These are phyloP conservation scores for Actinostola sp. DNA, from an alignment of 92 coral and sea anemone genomes.

Conservation along the genomic window DNA sequence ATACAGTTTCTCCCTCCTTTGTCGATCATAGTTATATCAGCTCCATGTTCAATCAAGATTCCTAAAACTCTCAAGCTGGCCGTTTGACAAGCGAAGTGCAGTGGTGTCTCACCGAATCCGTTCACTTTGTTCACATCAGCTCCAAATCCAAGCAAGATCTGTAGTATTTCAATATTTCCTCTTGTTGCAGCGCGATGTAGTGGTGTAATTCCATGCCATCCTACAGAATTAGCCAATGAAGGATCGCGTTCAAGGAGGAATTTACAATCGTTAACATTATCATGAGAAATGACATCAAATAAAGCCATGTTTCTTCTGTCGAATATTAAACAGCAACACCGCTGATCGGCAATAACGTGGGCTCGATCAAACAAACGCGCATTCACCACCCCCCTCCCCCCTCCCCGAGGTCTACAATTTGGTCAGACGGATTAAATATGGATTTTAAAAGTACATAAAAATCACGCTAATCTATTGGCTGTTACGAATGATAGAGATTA, in stretches of 20 bases:
- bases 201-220: slow-evolving; percentile 97
- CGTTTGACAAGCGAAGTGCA: slow-evolving; percentile 85
- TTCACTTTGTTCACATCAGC: slow-evolving; percentile 80
- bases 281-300: slow-evolving; percentile 67
- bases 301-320: slow-evolving; percentile 58
- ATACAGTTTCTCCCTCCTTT: slow-evolving; percentile 84
- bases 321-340: background rate
- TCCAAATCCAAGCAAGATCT: slow-evolving; percentile 62
- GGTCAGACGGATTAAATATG: no score
- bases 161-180: slow-evolving; percentile 67
- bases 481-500: background rate
- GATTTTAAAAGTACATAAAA: no score
- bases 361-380: background rate
- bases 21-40: slow-evolving; percentile 71
- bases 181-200: slow-evolving; percentile 83
- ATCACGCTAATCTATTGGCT: slow-evolving; percentile 11
- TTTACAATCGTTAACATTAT: slow-evolving; percentile 61
- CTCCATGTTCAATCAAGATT: slow-evolving; percentile 78
- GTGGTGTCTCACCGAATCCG: slow-evolving; percentile 80
- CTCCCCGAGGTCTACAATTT: no score
- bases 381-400: no score
- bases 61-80: slow-evolving; percentile 69
- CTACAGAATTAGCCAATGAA: slow-evolving; percentile 59
- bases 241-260: slow-evolving; percentile 61
- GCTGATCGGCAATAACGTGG: background rate